Conservation (phyloP, 2,113 vertebrate genomes). For the Paradoxurus hermaphroditus region DNA sequence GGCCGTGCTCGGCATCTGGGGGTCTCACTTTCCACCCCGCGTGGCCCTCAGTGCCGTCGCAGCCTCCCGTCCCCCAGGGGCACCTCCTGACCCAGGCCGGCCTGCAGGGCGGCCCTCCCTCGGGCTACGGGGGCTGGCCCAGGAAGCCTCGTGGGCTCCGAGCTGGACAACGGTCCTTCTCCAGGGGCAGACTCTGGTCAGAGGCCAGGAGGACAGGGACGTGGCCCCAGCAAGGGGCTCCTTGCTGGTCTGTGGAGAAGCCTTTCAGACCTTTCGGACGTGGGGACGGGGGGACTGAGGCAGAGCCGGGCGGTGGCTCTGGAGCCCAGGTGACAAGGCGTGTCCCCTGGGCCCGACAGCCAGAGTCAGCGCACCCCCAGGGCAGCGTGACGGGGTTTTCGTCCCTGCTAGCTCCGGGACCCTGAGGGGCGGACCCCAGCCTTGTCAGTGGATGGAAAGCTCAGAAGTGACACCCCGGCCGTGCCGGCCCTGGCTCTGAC, state of each 20-base stretch:
- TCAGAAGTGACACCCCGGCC: neutral
- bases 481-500: neutral
- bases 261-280: neutral
- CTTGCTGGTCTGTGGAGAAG: neutral
- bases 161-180: neutral
- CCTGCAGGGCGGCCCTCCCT: fast-evolving
- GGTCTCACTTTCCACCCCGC: neutral
- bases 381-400: fast-evolving
- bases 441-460: neutral
- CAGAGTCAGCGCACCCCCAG: fast-evolving
- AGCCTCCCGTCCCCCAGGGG: neutral
- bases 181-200: fast-evolving
- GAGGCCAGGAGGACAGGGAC: neutral
- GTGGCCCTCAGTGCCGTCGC: too few relatives aligned
- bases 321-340: neutral
- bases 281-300: neutral
- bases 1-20: neutral
- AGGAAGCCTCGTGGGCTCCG: neutral
- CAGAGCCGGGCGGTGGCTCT: neutral
- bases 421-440: fast-evolving
- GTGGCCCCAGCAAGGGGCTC: neutral
- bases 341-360: neutral
- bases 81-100: neutral
- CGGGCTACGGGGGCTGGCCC: too few relatives aligned
- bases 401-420: neutral